Evolutionary conservation across 2,797 vertebrate genomes (phyloP).

Genomic region (Sylvia borin): DNA sequence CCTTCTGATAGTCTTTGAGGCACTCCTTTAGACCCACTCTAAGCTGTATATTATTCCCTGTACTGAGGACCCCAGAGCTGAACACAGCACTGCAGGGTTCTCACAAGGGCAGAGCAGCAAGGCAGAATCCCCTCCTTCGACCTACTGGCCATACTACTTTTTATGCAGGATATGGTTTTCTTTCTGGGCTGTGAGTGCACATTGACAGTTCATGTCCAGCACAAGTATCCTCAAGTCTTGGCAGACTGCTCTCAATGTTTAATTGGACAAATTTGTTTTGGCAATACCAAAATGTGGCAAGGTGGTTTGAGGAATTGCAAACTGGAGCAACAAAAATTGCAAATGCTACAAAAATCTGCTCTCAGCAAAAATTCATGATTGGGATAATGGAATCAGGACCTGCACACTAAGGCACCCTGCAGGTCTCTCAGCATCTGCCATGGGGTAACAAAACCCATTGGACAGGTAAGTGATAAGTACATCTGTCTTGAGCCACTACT

Average conservation of each 20-base stretch:
- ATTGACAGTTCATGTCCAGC: rapidly evolving
- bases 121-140: not conserved
- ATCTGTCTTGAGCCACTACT: not conserved
- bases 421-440: not conserved
- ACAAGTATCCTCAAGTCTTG: not conserved
- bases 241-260: not conserved
- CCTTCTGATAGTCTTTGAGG: not conserved
- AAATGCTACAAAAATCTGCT: not conserved
- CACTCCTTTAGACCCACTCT: rapidly evolving
- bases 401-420: not conserved
- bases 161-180: rapidly evolving
- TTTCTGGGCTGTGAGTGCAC: rapidly evolving
- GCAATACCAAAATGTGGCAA: not conserved
- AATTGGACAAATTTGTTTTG: not conserved
- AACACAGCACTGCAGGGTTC: rapidly evolving
- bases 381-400: not conserved
- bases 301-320: not conserved
- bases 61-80: not conserved
- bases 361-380: not conserved
- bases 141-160: not conserved
- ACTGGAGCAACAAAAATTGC: not conserved
- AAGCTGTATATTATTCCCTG: not conserved
- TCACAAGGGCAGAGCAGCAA: rapidly evolving
- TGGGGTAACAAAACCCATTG: not conserved
- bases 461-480: not conserved